Percentiles rank a stretch among this genome's conserved stretches.
Evolutionary conservation across 2,888 invertebrate species (phyloP).

Genomic region (Nemotelus pantherinus): DNA sequence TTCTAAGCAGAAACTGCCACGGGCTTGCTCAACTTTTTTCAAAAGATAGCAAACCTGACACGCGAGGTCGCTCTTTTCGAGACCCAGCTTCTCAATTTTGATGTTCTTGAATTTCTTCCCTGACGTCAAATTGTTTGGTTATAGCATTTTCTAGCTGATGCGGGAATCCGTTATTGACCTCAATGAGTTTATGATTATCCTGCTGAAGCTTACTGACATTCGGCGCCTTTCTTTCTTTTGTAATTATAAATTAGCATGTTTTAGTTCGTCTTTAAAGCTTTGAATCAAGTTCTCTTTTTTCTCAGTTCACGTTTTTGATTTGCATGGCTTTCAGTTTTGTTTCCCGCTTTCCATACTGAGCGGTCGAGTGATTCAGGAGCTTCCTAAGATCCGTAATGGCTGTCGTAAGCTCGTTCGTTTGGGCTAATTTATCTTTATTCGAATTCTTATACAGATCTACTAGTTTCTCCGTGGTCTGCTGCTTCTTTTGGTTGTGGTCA

Average conservation of each 20-base stretch:
- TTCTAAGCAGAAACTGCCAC: constrained; percentile 73
- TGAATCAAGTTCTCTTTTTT: constrained; percentile 77
- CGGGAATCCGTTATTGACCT: constrained; percentile 76
- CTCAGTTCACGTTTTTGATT: constrained; percentile 71
- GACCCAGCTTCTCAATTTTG: constrained; percentile 82
- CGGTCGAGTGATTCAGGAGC: constrained; percentile 80
- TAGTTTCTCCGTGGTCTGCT: constrained; percentile 85
- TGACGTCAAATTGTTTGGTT: constrained; percentile 73
- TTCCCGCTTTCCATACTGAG: constrained; percentile 83
- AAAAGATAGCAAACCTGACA: constrained; percentile 84
- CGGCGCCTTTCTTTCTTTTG: constrained; percentile 89
- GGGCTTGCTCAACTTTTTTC: constrained; percentile 82
- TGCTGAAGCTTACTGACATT: constrained; percentile 81
- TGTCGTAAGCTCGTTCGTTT: constrained; percentile 79
- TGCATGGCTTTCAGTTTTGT: constrained; percentile 74
- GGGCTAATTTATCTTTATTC: constrained; percentile 79
- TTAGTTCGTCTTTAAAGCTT: constrained; percentile 79
- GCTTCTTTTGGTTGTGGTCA: constrained; percentile 81
- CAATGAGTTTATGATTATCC: constrained; percentile 81
- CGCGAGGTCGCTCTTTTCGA: constrained; percentile 81
- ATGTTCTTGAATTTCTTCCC: constrained; percentile 69
- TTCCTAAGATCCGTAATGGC: constrained; percentile 81
- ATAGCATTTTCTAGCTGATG: constrained; percentile 77
- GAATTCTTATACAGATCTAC: constrained; percentile 85
- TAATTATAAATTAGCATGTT: constrained; percentile 80